phyloP scores from a whole-genome alignment of 1,140 invertebrate genomes.

The Ericerus pela region DNA sequence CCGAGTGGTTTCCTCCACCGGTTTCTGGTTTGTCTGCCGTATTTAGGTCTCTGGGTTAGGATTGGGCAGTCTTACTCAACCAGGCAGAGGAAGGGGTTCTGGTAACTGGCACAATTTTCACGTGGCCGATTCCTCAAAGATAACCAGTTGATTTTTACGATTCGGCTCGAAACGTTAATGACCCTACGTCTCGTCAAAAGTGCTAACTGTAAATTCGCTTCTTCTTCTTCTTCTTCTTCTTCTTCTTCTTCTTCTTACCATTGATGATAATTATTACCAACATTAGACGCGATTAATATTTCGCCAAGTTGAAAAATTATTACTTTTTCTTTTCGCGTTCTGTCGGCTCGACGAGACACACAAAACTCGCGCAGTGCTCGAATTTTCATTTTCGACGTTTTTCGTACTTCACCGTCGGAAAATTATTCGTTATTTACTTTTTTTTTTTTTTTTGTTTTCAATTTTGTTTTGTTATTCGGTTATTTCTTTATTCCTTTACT shows the following conservation, averaged over 20 bases:
- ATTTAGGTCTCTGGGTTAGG: slow-evolving; percentile 9
- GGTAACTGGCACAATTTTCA: slow-evolving; percentile 11
- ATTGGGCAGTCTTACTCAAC: slow-evolving; percentile 9
- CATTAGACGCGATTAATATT: no score
- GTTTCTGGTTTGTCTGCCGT: not conserved
- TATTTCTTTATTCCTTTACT: no score
- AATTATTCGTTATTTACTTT: not conserved
- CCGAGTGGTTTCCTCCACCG: not conserved
- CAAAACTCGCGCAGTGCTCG: no score
- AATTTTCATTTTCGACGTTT: no score
- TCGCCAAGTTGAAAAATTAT: no score
- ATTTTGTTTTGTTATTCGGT: no score
- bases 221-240: no score
- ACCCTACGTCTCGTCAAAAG: not conserved
- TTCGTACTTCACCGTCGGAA: no score
- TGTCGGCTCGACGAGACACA: no score
- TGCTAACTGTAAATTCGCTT: not conserved
- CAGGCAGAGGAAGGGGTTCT: not conserved
- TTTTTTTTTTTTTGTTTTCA: not conserved
- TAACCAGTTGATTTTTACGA: slow-evolving; percentile 11
- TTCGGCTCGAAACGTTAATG: slow-evolving; percentile 6
- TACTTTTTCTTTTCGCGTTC: no score
- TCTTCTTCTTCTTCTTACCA: no score
- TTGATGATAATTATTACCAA: no score
- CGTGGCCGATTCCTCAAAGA: slow-evolving; percentile 9